phyloP scores from a whole-genome alignment of 1,140 invertebrate species.

The Hesperophylax magnus region DNA sequence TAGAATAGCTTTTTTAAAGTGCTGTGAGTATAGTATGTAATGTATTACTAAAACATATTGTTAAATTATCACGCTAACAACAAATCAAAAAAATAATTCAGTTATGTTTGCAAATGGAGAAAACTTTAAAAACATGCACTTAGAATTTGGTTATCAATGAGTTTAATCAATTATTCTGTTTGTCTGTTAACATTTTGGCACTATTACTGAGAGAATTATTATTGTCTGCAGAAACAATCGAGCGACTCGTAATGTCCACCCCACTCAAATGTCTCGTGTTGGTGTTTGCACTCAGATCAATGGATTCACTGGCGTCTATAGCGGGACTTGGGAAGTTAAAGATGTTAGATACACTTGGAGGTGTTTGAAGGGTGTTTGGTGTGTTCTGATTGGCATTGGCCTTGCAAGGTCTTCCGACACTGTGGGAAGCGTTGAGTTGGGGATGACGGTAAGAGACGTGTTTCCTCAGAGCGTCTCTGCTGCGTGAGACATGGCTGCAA shows the following conservation, averaged over 20 bases:
- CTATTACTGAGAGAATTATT: constrained; percentile 22
- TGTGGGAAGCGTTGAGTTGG: constrained; percentile 52
- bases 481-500: constrained; percentile 87
- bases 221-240: too few relatives aligned
- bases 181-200: constrained; percentile 27
- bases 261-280: constrained; percentile 16
- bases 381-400: constrained; percentile 50
- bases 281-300: constrained; percentile 36
- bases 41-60: background rate
- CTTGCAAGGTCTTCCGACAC: constrained; percentile 55
- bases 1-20: background rate
- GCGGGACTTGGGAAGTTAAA: constrained; percentile 46
- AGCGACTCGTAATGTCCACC: background rate
- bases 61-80: constrained; percentile 26
- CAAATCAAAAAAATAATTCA: constrained; percentile 6
- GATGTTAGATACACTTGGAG: constrained; percentile 40
- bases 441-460: constrained; percentile 90
- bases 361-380: constrained; percentile 33
- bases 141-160: background rate
- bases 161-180: background rate
- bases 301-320: constrained; percentile 32
- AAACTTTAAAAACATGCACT: constrained; percentile 22
- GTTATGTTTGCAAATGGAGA: constrained; percentile 23
- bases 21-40: background rate
- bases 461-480: constrained; percentile 87